Conservation (phyloP, 1,140 invertebrate species). For the Drosophila pseudoobscura region DNA sequence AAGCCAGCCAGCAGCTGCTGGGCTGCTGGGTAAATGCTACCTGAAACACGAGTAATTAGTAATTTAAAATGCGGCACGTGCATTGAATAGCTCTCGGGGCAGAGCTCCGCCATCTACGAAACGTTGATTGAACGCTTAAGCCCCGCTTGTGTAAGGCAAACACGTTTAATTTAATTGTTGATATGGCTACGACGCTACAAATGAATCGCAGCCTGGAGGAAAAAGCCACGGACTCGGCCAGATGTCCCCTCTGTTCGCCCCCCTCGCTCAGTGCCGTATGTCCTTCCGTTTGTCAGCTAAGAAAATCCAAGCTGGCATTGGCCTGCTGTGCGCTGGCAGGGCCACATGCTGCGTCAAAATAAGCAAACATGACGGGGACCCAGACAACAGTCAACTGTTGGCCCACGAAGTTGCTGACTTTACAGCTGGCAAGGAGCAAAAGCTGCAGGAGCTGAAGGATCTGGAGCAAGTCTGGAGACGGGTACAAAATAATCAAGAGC, state of each 20-base stretch:
- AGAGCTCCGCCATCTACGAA: constrained; percentile 5
- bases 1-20: constrained; percentile 11
- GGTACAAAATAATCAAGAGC: constrained; percentile 78
- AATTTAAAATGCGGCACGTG: constrained; percentile 79
- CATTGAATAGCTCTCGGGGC: constrained; percentile 48
- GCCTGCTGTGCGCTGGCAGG: constrained; percentile 64
- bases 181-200: constrained; percentile 72
- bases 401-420: constrained; percentile 70
- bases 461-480: constrained; percentile 18
- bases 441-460: constrained; percentile 1
- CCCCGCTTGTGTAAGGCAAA: constrained; percentile 69
- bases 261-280: not conserved
- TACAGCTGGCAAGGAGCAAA: constrained; percentile 47
- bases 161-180: constrained; percentile 81
- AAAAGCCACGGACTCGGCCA: constrained; percentile 22
- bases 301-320: constrained; percentile 74
- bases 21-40: constrained; percentile 26
- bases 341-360: constrained; percentile 78
- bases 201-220: constrained; percentile 53
- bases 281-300: constrained; percentile 55
- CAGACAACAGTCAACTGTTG: constrained; percentile 40
- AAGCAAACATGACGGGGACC: constrained; percentile 72
- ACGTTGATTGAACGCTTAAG: constrained; percentile 74
- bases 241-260: constrained; percentile 1
- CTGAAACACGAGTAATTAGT: constrained; percentile 75